Evolutionary conservation across 1,140 invertebrate genomes (phyloP).

Genomic region (Drosophila melanica): DNA sequence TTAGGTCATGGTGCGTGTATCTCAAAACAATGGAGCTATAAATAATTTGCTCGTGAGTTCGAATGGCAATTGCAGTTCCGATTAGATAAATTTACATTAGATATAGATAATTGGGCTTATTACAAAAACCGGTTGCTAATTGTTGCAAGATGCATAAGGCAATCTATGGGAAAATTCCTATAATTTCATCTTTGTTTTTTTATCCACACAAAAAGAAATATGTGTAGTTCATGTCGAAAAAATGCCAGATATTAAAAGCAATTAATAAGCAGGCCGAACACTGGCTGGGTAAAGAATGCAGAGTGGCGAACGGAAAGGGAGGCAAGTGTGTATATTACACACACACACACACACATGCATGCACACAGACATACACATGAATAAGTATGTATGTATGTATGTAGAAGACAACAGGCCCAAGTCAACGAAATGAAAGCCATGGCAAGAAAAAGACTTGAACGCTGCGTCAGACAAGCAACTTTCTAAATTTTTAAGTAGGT

Average conservation of each 20-base stretch:
- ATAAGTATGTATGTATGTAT: not conserved
- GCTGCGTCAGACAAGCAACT: conserved; percentile 67
- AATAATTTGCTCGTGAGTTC: conserved; percentile 52
- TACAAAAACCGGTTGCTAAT: conserved; percentile 71
- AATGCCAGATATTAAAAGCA: conserved; percentile 51
- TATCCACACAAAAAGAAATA: not conserved
- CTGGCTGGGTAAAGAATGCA: conserved; percentile 59
- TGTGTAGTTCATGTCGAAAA: conserved; percentile 8
- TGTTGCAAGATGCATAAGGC: conserved; percentile 10
- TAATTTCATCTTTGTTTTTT: not conserved
- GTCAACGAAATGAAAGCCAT: conserved; percentile 67
- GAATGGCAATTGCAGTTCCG: conserved; percentile 43
- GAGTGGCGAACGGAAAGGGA: conserved; percentile 46
- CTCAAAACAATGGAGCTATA: conserved; percentile 61
- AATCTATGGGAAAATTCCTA: not conserved
- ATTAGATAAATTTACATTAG: conserved; percentile 41
- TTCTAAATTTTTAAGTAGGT: conserved; percentile 83
- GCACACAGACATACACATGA: not conserved
- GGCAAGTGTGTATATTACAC: conserved; percentile 11
- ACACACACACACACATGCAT: not conserved
- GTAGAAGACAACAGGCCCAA: conserved; percentile 47
- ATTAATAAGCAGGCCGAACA: conserved; percentile 55
- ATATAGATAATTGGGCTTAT: conserved; percentile 51
- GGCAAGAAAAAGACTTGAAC: conserved; percentile 51
- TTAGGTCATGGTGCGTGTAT: conserved; percentile 69